Base-by-base conservation (phyloP, 2,888 invertebrate species). In the Phytoseiulus persimilis region DNA sequence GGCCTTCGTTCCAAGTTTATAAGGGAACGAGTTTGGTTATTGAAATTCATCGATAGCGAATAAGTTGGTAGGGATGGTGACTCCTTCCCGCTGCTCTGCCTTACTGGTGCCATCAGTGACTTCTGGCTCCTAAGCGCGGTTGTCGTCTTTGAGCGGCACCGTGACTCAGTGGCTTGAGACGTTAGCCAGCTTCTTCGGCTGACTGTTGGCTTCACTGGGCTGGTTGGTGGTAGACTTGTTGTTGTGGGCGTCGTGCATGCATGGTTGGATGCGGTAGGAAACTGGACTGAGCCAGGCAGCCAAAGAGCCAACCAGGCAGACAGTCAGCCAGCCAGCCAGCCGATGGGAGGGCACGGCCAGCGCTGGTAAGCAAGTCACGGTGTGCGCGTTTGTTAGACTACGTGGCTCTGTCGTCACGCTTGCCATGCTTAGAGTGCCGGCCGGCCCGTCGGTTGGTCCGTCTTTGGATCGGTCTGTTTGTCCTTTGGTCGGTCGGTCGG, bases 191-290 rank as follows among this genome's bases (percentile, higher is more conserved):
- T 65, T 65, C 11, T 23, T 28, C 65, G 65, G 65, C 65, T 18
- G 65, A 28, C 65, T 65, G 65, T 23, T 65, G 65, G 65, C 65
- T 65, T 65, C 11, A 65, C 65, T 65, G 65, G 5, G 65, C 18
- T 65, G 65, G 65, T 65, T 65, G 65, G 5, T 65, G 65, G 65
- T 65, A 65, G 65, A 65, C 65, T 65, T 39, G 39, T 65, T 65
- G 65, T 65, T 65, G 65, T 65, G 65, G 65, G 65, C 65, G 65
- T 65, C 65, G 65, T 65, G 65, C 65, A 65, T 65, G 65, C 65
- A 65, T 65, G 65, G 65, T 65, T 65, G 65, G 28, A 65, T 65
- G 65, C 65, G 5, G 65, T 65, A 65, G 65, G 65, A 65, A 65
- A 65, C 65, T 65, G 65, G 65, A 65, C 65, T 65, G 65, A 65